Conservation (phyloP, 2,113 vertebrate genomes). For the Xiphias gladius region DNA sequence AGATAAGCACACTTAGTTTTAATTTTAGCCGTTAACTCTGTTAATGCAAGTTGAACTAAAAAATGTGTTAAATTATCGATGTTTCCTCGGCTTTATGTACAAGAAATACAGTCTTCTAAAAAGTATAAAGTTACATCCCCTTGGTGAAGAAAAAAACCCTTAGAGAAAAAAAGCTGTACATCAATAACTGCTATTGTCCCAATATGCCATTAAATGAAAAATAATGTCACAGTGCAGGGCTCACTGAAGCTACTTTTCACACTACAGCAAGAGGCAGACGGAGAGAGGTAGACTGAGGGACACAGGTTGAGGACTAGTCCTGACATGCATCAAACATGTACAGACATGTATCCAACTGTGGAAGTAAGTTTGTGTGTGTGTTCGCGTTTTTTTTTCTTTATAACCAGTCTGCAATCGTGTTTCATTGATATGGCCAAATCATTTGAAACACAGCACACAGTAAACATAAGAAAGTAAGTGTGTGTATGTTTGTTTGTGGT, state of each 20-base stretch:
- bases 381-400: not conserved
- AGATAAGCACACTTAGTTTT: not conserved
- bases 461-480: not conserved
- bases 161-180: too few species aligned
- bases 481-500: not conserved
- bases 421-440: not conserved
- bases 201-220: not conserved
- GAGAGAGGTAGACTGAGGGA: not conserved
- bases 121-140: not conserved
- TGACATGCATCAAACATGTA: conserved; percentile 23
- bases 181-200: not conserved
- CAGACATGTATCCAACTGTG: conserved; percentile 18
- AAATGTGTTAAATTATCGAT: too few species aligned
- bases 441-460: not conserved
- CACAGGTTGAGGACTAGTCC: conserved; percentile 37
- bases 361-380: not conserved
- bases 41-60: too few species aligned
- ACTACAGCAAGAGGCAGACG: not conserved
- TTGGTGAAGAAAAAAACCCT: too few species aligned
- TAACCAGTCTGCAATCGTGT: too few species aligned
- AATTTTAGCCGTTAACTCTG: too few species aligned
- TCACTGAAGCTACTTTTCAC: not conserved
- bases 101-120: not conserved
- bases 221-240: not conserved
- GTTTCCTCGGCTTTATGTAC: too few species aligned